These are phyloP conservation scores for Panthera tigris DNA, from an alignment of 2,113 vertebrate species.

Conservation along the genomic window DNA sequence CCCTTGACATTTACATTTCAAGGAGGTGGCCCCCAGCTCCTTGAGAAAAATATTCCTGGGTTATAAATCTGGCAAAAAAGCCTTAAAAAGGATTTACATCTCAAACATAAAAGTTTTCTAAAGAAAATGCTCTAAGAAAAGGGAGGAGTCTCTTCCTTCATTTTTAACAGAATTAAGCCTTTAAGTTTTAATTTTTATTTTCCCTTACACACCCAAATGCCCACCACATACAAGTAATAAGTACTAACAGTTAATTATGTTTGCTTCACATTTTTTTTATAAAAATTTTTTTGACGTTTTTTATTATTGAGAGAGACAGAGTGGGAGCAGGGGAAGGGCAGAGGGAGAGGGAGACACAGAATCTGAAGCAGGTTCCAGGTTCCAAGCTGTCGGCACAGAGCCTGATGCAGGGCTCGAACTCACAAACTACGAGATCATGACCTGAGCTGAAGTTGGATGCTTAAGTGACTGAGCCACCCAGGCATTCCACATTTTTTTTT, in stretches of 20 bases:
- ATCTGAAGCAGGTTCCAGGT: too few species aligned
- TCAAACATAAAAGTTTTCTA: neutral
- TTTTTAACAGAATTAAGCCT: neutral
- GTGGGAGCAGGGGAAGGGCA: too few species aligned
- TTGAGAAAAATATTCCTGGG: neutral
- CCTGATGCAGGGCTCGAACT: too few species aligned
- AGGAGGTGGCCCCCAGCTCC: neutral
- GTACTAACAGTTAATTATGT: neutral
- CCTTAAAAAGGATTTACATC: neutral
- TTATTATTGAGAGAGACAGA: too few species aligned
- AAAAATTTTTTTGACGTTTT: neutral
- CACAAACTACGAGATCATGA: too few species aligned
- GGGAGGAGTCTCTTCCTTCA: neutral
- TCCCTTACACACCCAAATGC: neutral
- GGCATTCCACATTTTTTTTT: neutral
- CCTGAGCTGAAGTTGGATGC: too few species aligned
- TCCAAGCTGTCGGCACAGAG: too few species aligned
- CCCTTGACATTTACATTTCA: neutral
- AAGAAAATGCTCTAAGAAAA: neutral
- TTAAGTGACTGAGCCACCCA: too few species aligned
- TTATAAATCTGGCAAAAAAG: neutral
- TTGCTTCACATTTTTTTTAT: neutral
- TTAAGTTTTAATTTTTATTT: neutral
- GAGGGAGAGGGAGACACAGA: too few species aligned
- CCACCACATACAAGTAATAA: neutral